Percentiles rank a stretch among this genome's conserved stretches.
phyloP scores from a whole-genome alignment of 2,113 vertebrate genomes.

The Greenwoodochromis staneri region DNA sequence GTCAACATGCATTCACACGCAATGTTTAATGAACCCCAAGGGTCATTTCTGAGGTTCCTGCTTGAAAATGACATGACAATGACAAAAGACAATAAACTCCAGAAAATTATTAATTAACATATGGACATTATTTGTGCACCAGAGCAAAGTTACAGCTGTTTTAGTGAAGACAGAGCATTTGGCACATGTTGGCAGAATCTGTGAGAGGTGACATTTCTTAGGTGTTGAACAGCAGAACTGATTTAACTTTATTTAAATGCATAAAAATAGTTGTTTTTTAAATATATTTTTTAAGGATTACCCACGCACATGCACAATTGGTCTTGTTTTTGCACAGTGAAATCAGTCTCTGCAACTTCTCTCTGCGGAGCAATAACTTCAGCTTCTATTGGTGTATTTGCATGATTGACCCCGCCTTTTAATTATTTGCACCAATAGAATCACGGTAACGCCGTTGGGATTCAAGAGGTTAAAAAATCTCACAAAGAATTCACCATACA shows the following conservation, averaged over 20 bases:
- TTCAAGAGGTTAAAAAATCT: neutral
- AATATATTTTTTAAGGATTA: neutral
- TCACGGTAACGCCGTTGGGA: neutral
- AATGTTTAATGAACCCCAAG: neutral
- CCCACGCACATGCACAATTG: neutral
- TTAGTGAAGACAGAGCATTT: neutral
- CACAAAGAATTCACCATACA: neutral
- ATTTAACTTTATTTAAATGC: neutral
- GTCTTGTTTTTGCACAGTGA: neutral
- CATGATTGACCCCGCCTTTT: neutral
- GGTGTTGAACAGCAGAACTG: neutral
- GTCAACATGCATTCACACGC: neutral
- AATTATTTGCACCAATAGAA: neutral
- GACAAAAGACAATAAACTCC: neutral
- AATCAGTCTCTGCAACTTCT: neutral
- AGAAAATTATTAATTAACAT: neutral
- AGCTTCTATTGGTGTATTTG: neutral
- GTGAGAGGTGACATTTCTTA: neutral
- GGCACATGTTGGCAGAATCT: neutral
- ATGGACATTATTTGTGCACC: neutral
- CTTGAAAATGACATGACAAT: neutral
- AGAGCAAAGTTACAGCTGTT: neutral
- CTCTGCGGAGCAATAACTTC: neutral
- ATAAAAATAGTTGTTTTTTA: neutral
- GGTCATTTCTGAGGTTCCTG: neutral